These are phyloP conservation scores for Drosophila putrida DNA, from an alignment of 2,888 invertebrate genomes.

Conservation along the genomic window DNA sequence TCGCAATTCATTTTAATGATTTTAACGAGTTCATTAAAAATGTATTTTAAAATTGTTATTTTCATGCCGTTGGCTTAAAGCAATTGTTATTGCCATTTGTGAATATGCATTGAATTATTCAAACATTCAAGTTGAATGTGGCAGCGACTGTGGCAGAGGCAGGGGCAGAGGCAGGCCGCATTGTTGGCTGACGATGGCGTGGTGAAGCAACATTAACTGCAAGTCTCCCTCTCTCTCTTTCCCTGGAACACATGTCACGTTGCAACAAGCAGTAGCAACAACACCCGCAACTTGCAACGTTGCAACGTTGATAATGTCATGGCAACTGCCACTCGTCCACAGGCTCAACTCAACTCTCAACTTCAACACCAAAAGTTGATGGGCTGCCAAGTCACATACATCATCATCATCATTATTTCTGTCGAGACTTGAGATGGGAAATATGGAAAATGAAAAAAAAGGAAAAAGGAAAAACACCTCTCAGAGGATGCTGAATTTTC, in stretches of 20 bases:
- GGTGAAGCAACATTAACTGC: conserved; percentile 60
- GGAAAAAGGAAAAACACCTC: conserved; percentile 34
- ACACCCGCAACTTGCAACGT: conserved; percentile 42
- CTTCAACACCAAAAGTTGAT: conserved; percentile 46
- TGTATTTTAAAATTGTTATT: conserved; percentile 70
- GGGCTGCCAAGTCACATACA: conserved; percentile 76
- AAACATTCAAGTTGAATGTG: conserved; percentile 23
- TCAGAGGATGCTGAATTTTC: conserved; percentile 70
- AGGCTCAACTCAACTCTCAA: conserved; percentile 16
- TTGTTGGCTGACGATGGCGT: conserved; percentile 42
- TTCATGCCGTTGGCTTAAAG: conserved; percentile 37
- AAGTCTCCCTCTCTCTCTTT: background rate
- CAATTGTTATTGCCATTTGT: conserved; percentile 65
- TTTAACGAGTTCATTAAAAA: conserved; percentile 72
- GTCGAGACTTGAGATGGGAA: conserved; percentile 49
- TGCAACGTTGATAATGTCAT: conserved; percentile 73
- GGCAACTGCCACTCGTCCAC: conserved; percentile 47
- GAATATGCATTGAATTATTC: conserved; percentile 70
- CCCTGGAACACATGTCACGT: conserved; percentile 31
- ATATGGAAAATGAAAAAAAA: conserved; percentile 8
- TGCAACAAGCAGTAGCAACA: conserved; percentile 23
- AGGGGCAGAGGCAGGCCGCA: conserved; percentile 11
- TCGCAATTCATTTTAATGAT: conserved; percentile 58
- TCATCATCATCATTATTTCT: conserved; percentile 77
- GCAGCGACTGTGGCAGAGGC: no score